Conservation (phyloP, 2,113 vertebrate species). For the Ophiodon elongatus region DNA sequence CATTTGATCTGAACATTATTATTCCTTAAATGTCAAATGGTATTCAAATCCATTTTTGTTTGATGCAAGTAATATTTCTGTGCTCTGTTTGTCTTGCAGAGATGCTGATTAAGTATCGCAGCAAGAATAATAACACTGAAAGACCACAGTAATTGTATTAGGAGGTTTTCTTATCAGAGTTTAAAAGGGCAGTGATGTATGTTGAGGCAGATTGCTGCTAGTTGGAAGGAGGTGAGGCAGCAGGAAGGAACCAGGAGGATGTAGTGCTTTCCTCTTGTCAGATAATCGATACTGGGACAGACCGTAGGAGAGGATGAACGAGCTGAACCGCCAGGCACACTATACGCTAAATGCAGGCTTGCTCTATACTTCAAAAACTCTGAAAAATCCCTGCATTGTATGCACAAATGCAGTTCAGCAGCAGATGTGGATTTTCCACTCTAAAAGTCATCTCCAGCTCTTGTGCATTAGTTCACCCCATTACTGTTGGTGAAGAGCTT, state of each 20-base stretch:
- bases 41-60: slow-evolving; percentile 31
- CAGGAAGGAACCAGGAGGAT: slow-evolving; percentile 79
- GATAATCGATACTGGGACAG: slow-evolving; percentile 81
- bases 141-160: slow-evolving; percentile 71
- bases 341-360: slow-evolving; percentile 50
- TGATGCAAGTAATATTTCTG: slow-evolving; percentile 17
- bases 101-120: slow-evolving; percentile 56
- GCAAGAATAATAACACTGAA: slow-evolving; percentile 60
- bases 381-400: slow-evolving; percentile 43
- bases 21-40: slow-evolving; percentile 15
- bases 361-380: slow-evolving; percentile 60
- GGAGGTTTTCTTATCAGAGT: slow-evolving; percentile 71
- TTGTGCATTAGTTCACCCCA: slow-evolving; percentile 68
- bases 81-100: slow-evolving; percentile 35
- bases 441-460: slow-evolving; percentile 66
- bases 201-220: slow-evolving; percentile 69
- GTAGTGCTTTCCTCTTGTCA: slow-evolving; percentile 80
- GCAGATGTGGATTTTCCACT: slow-evolving; percentile 68
- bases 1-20: slow-evolving; percentile 30
- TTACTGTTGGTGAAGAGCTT: slow-evolving; percentile 70
- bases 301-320: slow-evolving; percentile 71
- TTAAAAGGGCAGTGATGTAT: slow-evolving; percentile 72
- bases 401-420: slow-evolving; percentile 46
- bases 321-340: slow-evolving; percentile 59
- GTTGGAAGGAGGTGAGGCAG: slow-evolving; percentile 75